Base-by-base conservation (phyloP, 1,140 invertebrate genomes). In the Macrocentrus cingulum region DNA sequence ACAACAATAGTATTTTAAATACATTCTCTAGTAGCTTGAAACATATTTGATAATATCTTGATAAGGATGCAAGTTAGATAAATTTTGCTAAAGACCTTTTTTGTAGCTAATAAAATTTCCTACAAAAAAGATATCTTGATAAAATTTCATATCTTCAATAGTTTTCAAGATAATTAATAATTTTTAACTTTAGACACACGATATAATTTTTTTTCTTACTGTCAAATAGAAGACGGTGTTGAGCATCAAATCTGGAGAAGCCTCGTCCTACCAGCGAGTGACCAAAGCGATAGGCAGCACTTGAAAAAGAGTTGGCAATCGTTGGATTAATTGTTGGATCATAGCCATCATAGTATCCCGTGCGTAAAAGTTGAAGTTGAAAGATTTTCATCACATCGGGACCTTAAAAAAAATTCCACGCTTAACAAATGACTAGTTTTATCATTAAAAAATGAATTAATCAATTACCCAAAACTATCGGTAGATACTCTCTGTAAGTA, bases 201-300 rank as follows among this genome's bases (percentile, higher is more conserved):
- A n/a, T n/a, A n/a, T n/a, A n/a, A n/a, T n/a, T n/a, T n/a, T 15
- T 37, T 37, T n/a, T 66, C 68, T 62, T 64, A 90, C 88, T 90
- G 49, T 88, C 88, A 9, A 80, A 79, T 22, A 90, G 72, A 1
- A 85, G 82, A 39, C 80, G 75, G 69, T 90, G 88, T 59, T 84
- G 74, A 4, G 78, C 81, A 62, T 89, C 84, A 65, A 81, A 87
- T 50, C 88, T 77, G 13, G 87, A 72, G 65, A 88, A 88, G 19
- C 84, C 87, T 0, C 88, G 88, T 64, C 95, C 91, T 1, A 99
- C 90, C 16, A 99, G 72, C 19, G 93, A 95, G 74, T 98, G 97
- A 0, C 97, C 97, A 76, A 98, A 98, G 15, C 94, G 84, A 76
- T 92, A 96, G n/a, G 94, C 97, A 1, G 95, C 96, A 0, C 93